Percentiles rank a stretch among this genome's conserved stretches.
Evolutionary conservation across 2,797 vertebrate genomes (phyloP).

Genomic region (Acipenser ruthenus): DNA sequence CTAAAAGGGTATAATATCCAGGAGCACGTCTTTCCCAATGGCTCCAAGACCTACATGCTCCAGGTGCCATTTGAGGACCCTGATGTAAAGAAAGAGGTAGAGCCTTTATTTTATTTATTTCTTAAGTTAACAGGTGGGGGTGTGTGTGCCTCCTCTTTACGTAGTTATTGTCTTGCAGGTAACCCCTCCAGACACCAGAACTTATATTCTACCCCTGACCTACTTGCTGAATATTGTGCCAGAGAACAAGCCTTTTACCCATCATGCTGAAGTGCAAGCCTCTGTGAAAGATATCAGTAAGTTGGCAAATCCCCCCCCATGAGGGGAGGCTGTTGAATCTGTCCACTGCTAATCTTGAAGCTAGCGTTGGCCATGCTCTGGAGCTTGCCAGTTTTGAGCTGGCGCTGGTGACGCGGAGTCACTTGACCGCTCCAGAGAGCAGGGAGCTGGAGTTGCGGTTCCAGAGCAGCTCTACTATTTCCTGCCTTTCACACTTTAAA

Average conservation of each 20-base stretch:
- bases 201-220: conserved; percentile 42
- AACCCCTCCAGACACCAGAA: background rate
- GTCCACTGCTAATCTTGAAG: too few species aligned
- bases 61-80: conserved; percentile 47
- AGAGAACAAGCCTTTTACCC: conserved; percentile 42
- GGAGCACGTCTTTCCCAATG: conserved; percentile 41
- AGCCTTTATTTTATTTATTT: background rate
- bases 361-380: too few species aligned
- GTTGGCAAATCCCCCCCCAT: background rate
- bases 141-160: background rate
- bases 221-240: conserved; percentile 53
- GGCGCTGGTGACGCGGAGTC: too few species aligned
- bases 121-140: background rate
- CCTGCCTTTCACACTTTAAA: too few species aligned
- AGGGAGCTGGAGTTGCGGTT: too few species aligned
- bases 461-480: too few species aligned
- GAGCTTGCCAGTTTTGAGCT: too few species aligned
- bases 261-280: conserved; percentile 25
- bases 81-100: conserved; percentile 47
- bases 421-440: too few species aligned
- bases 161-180: conserved; percentile 2
- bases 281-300: conserved; percentile 49
- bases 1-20: conserved; percentile 31
- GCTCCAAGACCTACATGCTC: conserved; percentile 39
- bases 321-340: too few species aligned